Percentiles rank a stretch among this genome's conserved stretches.
phyloP scores from a whole-genome alignment of 2,113 vertebrate species.

The Lynx canadensis region DNA sequence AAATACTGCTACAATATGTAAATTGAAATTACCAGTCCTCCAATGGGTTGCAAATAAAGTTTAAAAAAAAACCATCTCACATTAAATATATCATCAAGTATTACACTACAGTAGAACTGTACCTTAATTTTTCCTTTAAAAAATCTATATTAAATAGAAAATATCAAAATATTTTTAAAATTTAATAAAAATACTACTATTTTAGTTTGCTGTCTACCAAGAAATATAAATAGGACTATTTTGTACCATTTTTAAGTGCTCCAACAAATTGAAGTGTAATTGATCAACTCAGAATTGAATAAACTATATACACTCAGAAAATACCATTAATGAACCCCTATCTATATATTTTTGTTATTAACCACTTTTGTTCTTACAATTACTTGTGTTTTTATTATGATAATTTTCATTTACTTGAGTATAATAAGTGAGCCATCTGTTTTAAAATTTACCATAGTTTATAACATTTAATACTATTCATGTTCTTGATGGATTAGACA shows the following conservation, averaged over 20 bases:
- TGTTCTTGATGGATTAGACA: background rate
- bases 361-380: background rate
- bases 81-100: background rate
- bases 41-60: background rate
- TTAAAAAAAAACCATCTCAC: background rate
- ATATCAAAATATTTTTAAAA: background rate
- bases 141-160: background rate
- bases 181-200: background rate
- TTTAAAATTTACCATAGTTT: conserved; percentile 10
- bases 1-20: background rate
- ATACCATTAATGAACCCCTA: background rate
- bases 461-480: background rate
- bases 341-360: background rate
- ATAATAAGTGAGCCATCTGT: background rate
- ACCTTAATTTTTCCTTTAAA: background rate
- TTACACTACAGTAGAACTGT: background rate
- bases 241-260: conserved; percentile 21
- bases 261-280: background rate
- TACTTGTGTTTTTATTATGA: background rate
- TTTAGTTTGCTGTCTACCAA: background rate
- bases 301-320: background rate
- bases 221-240: background rate
- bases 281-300: background rate
- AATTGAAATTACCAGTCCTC: background rate
- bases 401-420: conserved; percentile 26